phyloP scores from a whole-genome alignment of 1,140 invertebrate genomes.

The Portunus trituberculatus region DNA sequence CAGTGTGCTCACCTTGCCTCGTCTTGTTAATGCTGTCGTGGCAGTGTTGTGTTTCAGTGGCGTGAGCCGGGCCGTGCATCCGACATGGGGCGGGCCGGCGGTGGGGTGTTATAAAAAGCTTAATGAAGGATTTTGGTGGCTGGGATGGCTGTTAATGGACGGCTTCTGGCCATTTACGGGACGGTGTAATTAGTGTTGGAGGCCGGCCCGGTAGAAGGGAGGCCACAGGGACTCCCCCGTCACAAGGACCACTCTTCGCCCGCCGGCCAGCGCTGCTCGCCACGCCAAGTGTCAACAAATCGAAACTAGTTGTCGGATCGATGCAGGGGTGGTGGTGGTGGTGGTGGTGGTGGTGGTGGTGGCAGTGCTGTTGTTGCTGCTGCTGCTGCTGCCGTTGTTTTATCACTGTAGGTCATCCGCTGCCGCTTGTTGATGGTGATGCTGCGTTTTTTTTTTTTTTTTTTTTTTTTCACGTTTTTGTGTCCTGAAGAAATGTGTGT shows the following conservation, averaged over 20 bases:
- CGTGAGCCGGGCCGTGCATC: neutral
- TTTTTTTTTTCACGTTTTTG: neutral
- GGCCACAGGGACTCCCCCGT: neutral
- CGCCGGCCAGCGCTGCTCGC: neutral
- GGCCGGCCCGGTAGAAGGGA: neutral
- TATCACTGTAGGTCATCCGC: neutral
- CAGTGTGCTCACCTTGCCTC: neutral
- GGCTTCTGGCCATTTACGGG: constrained; percentile 60
- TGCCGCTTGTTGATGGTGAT: neutral
- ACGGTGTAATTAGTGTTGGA: constrained; percentile 60
- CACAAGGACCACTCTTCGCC: neutral
- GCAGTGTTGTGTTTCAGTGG: neutral
- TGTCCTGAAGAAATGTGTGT: neutral
- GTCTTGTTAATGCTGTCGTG: neutral
- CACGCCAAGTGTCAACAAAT: constrained; percentile 66
- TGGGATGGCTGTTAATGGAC: constrained; percentile 59
- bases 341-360: constrained; percentile 14
- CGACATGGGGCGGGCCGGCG: neutral
- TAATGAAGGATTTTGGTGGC: constrained; percentile 46
- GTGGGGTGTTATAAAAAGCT: constrained; percentile 40
- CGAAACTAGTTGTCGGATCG: constrained; percentile 69
- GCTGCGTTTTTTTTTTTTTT: neutral
- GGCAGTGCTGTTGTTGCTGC: too few relatives aligned
- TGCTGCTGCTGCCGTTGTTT: constrained; percentile 12
- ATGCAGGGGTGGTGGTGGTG: constrained; percentile 46